These are phyloP conservation scores for Corythoichthys haematopterus DNA, from an alignment of 2,113 vertebrate genomes.

Conservation along the genomic window DNA sequence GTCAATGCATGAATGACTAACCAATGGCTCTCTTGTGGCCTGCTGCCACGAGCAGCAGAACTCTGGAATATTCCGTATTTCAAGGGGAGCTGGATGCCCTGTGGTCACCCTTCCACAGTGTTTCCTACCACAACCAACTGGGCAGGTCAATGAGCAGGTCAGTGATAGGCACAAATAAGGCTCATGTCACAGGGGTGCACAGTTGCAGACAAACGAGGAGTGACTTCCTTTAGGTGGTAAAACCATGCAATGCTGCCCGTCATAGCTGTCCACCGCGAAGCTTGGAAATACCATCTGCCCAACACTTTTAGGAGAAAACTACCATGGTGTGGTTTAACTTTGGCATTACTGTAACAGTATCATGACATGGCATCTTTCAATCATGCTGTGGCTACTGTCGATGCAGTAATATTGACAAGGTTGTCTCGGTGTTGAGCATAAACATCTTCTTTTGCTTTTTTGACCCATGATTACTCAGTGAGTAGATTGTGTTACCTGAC, in stretches of 20 bases:
- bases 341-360: slow-evolving; percentile 13
- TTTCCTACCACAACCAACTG: slow-evolving; percentile 74
- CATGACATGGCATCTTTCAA: slow-evolving; percentile 24
- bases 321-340: slow-evolving; percentile 11
- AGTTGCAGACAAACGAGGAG: slow-evolving; percentile 21
- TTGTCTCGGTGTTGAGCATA: background rate
- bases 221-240: slow-evolving; percentile 35
- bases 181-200: slow-evolving; percentile 31
- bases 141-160: slow-evolving; percentile 80
- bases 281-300: slow-evolving; percentile 45
- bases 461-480: slow-evolving; percentile 35
- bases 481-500: slow-evolving; percentile 19
- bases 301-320: slow-evolving; percentile 26
- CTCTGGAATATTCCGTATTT: slow-evolving; percentile 71
- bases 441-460: slow-evolving; percentile 34
- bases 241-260: slow-evolving; percentile 33
- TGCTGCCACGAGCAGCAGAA: slow-evolving; percentile 65
- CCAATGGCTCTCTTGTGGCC: slow-evolving; percentile 35
- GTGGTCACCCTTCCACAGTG: slow-evolving; percentile 77
- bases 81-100: slow-evolving; percentile 76
- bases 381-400: slow-evolving; percentile 39
- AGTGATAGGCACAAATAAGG: slow-evolving; percentile 56
- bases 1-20: slow-evolving; percentile 27
- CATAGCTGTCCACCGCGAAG: slow-evolving; percentile 31
- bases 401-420: background rate